Percentiles rank a stretch among this genome's conserved stretches.
These are phyloP conservation scores for Sycophaga agraensis DNA, from an alignment of 1,140 invertebrate species.

Conservation along the genomic window DNA sequence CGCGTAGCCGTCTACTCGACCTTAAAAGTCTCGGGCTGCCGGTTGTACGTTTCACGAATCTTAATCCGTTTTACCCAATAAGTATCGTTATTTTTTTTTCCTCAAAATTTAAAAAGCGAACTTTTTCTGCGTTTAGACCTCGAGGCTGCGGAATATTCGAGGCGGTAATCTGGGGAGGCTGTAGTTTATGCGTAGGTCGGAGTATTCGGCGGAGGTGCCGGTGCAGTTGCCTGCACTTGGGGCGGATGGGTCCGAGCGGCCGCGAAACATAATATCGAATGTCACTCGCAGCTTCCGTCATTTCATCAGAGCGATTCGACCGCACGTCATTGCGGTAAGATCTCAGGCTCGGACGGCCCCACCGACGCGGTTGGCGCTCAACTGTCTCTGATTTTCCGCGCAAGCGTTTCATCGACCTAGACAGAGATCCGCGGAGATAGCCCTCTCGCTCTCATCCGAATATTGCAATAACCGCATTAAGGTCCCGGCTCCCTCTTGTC, in stretches of 20 bases:
- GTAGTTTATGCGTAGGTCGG: neutral
- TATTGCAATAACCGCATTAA: constrained; percentile 25
- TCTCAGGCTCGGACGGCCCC: constrained; percentile 43
- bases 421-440: constrained; percentile 17
- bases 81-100: neutral
- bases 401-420: constrained; percentile 22
- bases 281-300: constrained; percentile 58
- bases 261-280: constrained; percentile 54
- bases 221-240: neutral
- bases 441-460: constrained; percentile 4
- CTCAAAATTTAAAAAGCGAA: neutral
- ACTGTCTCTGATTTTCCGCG: constrained; percentile 55
- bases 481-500: constrained; percentile 13
- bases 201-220: neutral
- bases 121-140: no score
- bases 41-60: no score
- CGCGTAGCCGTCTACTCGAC: no score
- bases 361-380: neutral
- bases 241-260: neutral
- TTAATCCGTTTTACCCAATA: no score
- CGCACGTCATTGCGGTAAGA: constrained; percentile 59
- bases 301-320: constrained; percentile 57
- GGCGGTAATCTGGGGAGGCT: neutral
- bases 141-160: neutral
- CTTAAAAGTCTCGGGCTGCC: no score